phyloP scores from a whole-genome alignment of 2,888 invertebrate species.

The Melikaiella ostensackeni region DNA sequence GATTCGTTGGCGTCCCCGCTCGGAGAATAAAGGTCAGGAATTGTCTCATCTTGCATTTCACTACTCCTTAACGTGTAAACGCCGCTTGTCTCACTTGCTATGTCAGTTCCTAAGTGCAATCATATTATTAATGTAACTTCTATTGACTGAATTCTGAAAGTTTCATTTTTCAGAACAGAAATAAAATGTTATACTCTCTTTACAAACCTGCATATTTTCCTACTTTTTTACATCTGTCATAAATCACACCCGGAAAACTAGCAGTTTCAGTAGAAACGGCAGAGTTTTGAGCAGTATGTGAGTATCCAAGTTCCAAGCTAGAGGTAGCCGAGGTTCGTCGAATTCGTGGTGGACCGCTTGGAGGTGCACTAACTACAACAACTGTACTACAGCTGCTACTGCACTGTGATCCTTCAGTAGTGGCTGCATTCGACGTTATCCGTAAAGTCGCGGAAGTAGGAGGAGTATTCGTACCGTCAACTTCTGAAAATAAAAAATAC shows the following conservation, averaged over 20 bases:
- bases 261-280: slow-evolving; percentile 83
- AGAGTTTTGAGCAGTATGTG: slow-evolving; percentile 92
- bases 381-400: slow-evolving; percentile 93
- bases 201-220: slow-evolving; percentile 67
- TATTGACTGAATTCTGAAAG: background rate
- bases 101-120: slow-evolving; percentile 66
- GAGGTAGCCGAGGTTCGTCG: slow-evolving; percentile 88
- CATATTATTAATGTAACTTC: background rate
- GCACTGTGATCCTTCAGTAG: slow-evolving; percentile 85
- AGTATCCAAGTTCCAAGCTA: slow-evolving; percentile 90
- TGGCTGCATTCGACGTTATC: slow-evolving; percentile 55
- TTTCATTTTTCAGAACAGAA: background rate
- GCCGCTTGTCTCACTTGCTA: slow-evolving; percentile 90
- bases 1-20: slow-evolving; percentile 69
- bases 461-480: slow-evolving; percentile 66
- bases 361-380: slow-evolving; percentile 83
- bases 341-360: slow-evolving; percentile 76
- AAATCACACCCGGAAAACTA: slow-evolving; percentile 78
- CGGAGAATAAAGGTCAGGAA: slow-evolving; percentile 68
- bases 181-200: background rate
- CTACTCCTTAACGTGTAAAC: slow-evolving; percentile 87
- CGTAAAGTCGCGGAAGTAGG: slow-evolving; percentile 53
- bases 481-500: slow-evolving; percentile 57
- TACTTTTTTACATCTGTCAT: slow-evolving; percentile 72
- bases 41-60: slow-evolving; percentile 73